Evolutionary conservation across 2,113 vertebrate genomes (phyloP).

Genomic region (Hepsetus odoe): DNA sequence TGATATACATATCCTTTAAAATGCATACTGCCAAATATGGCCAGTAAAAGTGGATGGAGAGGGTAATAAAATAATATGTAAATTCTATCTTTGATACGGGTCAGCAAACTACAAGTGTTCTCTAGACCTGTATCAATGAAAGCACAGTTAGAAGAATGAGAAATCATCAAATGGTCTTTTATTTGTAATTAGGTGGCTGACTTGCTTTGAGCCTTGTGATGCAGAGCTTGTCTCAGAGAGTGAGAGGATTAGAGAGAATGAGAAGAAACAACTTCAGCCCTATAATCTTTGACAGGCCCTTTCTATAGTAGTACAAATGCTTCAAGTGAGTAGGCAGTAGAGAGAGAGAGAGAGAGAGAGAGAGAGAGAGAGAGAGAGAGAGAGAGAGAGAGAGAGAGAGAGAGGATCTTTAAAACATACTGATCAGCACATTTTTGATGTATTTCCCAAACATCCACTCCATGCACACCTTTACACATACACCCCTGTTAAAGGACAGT

Average conservation of each 20-base stretch:
- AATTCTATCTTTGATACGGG: conserved; percentile 5
- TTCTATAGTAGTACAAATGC: conserved; percentile 6
- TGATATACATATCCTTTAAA: background rate
- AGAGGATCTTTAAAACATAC: background rate
- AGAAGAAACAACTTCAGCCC: conserved; percentile 63
- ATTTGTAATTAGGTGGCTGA: conserved; percentile 66
- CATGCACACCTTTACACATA: too few species aligned
- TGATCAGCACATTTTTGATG: background rate
- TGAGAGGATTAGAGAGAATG: conserved; percentile 63
- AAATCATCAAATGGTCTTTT: conserved; percentile 57
- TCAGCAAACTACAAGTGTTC: background rate
- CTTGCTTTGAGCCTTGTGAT: conserved; percentile 65
- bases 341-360: conserved; percentile 4
- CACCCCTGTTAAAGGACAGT: background rate
- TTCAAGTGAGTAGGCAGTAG: too few species aligned
- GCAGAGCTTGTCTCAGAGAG: conserved; percentile 58
- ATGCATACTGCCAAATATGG: background rate
- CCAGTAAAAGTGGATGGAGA: background rate
- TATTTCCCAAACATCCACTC: background rate
- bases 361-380: too few species aligned
- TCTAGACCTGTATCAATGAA: conserved; percentile 23
- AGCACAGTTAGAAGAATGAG: conserved; percentile 43
- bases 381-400: too few species aligned
- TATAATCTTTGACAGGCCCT: conserved; percentile 21
- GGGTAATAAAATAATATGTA: conserved; percentile 3